These are phyloP conservation scores for Baronia brevicornis DNA, from an alignment of 2,888 invertebrate genomes.

Conservation along the genomic window DNA sequence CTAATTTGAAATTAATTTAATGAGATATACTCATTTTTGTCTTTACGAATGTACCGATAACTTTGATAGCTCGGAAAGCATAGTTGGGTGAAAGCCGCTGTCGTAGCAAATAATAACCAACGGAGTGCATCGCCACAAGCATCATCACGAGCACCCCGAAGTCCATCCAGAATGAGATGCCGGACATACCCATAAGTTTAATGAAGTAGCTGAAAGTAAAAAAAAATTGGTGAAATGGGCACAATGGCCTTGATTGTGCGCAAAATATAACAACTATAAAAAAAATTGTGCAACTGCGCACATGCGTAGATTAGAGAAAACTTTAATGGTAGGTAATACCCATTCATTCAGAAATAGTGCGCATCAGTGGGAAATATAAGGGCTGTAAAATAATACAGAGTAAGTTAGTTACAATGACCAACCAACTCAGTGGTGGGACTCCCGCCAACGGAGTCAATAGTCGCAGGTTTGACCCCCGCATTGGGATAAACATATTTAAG, in stretches of 20 bases:
- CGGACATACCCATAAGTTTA: slow-evolving; percentile 83
- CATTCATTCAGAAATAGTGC: too few species aligned
- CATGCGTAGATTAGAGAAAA: too few species aligned
- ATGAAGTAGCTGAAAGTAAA: slow-evolving; percentile 78
- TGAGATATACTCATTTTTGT: slow-evolving; percentile 71
- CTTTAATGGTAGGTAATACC: too few species aligned
- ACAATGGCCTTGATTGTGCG: not conserved
- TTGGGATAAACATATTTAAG: too few species aligned
- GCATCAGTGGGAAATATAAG: too few species aligned
- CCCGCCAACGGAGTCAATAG: too few species aligned
- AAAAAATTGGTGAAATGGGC: not conserved
- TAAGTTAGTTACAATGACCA: too few species aligned
- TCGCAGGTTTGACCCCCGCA: too few species aligned
- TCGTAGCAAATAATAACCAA: slow-evolving; percentile 82
- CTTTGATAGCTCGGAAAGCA: slow-evolving; percentile 81
- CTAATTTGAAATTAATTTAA: slow-evolving; percentile 15
- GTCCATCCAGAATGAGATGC: slow-evolving; percentile 80
- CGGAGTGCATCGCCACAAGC: slow-evolving; percentile 77
- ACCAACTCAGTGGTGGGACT: too few species aligned
- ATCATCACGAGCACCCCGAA: slow-evolving; percentile 77
- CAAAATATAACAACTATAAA: not conserved
- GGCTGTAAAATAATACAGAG: too few species aligned
- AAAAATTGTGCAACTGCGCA: not conserved
- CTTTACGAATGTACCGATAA: slow-evolving; percentile 82
- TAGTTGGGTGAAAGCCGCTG: slow-evolving; percentile 82